These are phyloP conservation scores for Anabas testudineus DNA, from an alignment of 2,797 vertebrate genomes.

Conservation along the genomic window DNA sequence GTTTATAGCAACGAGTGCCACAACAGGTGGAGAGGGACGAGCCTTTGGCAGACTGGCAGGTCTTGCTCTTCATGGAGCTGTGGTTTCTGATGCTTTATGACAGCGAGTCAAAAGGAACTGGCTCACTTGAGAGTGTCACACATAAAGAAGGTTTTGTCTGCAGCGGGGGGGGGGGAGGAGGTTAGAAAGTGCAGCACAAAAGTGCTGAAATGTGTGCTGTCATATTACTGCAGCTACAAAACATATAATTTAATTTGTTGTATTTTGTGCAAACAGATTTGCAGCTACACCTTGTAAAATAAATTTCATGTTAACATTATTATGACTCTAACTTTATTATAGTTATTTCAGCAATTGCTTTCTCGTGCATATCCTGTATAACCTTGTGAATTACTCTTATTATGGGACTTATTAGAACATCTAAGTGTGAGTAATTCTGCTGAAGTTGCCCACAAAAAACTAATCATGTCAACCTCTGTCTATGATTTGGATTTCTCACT, in stretches of 20 bases:
- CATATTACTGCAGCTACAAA: conserved; percentile 19
- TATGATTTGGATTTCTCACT: conserved; percentile 60
- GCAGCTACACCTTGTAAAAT: conserved; percentile 64
- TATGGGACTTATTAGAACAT: conserved; percentile 57
- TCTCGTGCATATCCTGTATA: conserved; percentile 7
- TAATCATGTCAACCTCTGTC: conserved; percentile 52
- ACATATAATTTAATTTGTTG: conserved; percentile 1
- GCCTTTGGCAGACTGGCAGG: conserved; percentile 72
- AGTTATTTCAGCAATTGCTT: conserved; percentile 46
- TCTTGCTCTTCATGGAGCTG: conserved; percentile 67
- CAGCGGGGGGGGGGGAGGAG: conserved; percentile 21
- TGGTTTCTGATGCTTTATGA: conserved; percentile 83
- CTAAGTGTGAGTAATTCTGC: conserved; percentile 46
- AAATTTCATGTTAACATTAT: conserved; percentile 59
- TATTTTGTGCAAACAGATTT: conserved; percentile 9
- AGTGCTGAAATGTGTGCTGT: conserved; percentile 9
- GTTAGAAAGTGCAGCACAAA: conserved; percentile 9
- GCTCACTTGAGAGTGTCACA: conserved; percentile 73
- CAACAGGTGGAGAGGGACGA: conserved; percentile 88
- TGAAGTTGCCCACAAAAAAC: conserved; percentile 53
- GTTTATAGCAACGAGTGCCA: conserved; percentile 98
- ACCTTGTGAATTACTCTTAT: conserved; percentile 48
- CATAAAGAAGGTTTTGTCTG: conserved; percentile 76
- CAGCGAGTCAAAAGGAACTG: conserved; percentile 78
- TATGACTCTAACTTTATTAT: conserved; percentile 13